These are phyloP conservation scores for Drosophila leonis DNA, from an alignment of 2,888 invertebrate genomes.

Conservation along the genomic window DNA sequence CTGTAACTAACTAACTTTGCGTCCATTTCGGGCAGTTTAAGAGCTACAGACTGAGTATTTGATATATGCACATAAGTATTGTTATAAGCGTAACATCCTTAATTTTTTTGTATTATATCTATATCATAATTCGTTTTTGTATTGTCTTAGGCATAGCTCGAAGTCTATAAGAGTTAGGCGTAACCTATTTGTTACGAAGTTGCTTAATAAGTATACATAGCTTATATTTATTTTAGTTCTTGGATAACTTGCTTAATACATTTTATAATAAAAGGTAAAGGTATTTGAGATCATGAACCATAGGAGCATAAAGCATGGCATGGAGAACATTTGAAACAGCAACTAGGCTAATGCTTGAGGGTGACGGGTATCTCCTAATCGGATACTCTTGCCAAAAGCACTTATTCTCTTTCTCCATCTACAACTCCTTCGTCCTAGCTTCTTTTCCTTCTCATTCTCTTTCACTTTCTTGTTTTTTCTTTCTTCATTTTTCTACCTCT, in stretches of 20 bases:
- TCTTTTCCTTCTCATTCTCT: neutral
- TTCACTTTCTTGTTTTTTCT: neutral
- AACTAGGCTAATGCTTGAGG: neutral
- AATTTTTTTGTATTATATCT: no score
- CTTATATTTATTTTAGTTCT: neutral
- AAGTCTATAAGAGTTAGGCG: neutral
- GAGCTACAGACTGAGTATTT: neutral
- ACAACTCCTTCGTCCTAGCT: neutral
- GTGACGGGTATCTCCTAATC: neutral
- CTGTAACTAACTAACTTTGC: neutral
- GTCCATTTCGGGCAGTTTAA: neutral
- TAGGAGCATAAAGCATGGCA: neutral
- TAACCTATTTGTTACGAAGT: neutral
- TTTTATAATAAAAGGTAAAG: neutral
- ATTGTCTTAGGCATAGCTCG: neutral
- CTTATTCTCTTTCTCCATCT: neutral
- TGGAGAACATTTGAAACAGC: neutral
- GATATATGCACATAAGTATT: neutral
- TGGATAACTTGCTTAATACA: neutral
- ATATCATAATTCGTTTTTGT: neutral
- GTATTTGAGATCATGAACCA: neutral
- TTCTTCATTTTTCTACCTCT: neutral
- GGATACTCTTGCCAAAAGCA: no score
- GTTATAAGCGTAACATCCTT: neutral
- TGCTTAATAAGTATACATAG: neutral